Evolutionary conservation across 2,888 invertebrate genomes (phyloP), one percentile per base, ranked within the genome.

Genomic region (Eurytoma adleriae): DNA sequence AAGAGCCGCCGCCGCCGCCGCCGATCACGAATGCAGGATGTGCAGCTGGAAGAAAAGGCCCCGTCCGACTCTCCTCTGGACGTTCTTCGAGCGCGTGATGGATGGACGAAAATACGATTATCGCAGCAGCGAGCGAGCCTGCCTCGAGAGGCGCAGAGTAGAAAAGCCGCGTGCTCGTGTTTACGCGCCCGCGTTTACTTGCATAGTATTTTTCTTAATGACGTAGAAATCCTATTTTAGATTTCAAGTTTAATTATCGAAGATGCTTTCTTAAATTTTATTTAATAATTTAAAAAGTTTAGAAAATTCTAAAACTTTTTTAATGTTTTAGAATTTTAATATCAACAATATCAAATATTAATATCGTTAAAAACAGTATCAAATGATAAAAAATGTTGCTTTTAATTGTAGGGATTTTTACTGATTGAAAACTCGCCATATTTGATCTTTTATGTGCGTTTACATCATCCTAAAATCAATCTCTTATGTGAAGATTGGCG

Each of bases 71-170:
- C 72, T 61, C 62, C 70, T 56, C n/a, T 52, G 13, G 30, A 18
- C 56, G 16, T 14, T 16, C 24, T 5, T 12, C 27, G 52, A 13
- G 57, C 54, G 40, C 76, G 83, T 81, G 82, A 83, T 82, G 83
- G 83, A 83, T 83, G 78, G 80, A 82, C 82, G 74, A 83, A 83
- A 83, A 83, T 83, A 83, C 83, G 83, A 83, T 83, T 81, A 79
- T 81, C 80, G 80, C 69, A 18, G 14, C 40, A 40, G 76, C 52
- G 59, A 20, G 64, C 30, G 64, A 20, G 59, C 18, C 54, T 40
- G n/a, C 40, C 40, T 40, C 20, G 30, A n/a, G 27, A 18, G 52
- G 72, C 14, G 24, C 16, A 54, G 54, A 14, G 54, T 14, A 54
- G 13, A 54, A 54, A 54, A 54, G 54, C 54, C 54, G 54, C 54